A percentile compares a stretch with the other conserved stretches of the same genome.
Evolutionary conservation across 2,113 vertebrate species (phyloP).

Genomic region (Podiceps cristatus): DNA sequence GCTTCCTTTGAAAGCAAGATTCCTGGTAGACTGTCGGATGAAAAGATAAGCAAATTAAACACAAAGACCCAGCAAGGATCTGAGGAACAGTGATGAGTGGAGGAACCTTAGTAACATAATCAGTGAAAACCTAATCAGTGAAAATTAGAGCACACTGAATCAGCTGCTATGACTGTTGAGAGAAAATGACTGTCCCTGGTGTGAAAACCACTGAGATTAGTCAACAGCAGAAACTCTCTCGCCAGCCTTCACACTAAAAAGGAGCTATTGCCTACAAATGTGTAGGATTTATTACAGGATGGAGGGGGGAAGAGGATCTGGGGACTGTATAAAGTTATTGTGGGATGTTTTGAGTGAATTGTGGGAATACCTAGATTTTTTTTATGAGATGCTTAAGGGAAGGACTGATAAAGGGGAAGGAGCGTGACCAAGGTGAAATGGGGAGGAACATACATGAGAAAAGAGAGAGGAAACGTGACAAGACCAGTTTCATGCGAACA

Average conservation of each 20-base stretch:
- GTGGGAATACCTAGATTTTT: not conserved
- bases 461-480: not conserved
- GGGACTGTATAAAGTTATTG: not conserved
- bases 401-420: not conserved
- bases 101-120: not conserved
- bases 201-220: not conserved
- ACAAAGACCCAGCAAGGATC: not conserved
- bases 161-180: not conserved
- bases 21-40: not conserved
- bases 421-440: not conserved
- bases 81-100: not conserved
- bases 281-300: not conserved
- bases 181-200: not conserved
- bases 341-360: not conserved
- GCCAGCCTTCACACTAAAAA: not conserved
- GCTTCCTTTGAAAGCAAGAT: not conserved
- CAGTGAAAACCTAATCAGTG: constrained; percentile 2
- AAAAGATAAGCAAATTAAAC: not conserved
- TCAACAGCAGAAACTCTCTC: not conserved
- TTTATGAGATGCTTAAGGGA: not conserved
- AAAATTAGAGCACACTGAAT: constrained; percentile 20
- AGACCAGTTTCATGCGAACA: not conserved
- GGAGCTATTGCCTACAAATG: not conserved
- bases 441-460: not conserved
- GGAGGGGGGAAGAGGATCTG: not conserved